Evolutionary conservation across 2,888 invertebrate species (phyloP).

Genomic region (Euzophera pinguis): DNA sequence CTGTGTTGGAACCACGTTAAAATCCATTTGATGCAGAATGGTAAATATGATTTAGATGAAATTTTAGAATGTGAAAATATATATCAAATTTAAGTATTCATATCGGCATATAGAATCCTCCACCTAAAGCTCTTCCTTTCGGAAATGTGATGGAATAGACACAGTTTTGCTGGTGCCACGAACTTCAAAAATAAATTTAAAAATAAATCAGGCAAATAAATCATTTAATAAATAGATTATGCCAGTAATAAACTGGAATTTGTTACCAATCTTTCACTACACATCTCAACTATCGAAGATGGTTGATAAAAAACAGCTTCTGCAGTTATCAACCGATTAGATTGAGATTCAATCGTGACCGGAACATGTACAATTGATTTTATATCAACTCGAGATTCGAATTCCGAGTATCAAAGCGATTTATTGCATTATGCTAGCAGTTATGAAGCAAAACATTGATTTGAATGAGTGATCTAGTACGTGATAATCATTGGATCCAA

Average conservation of each 20-base stretch:
- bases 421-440: not conserved
- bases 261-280: not conserved
- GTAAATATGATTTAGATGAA: not conserved
- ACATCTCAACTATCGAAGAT: not conserved
- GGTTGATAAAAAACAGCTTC: conserved; percentile 7
- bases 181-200: too few relatives aligned
- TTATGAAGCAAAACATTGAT: not conserved
- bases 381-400: not conserved
- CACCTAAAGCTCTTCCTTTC: too few relatives aligned
- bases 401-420: not conserved
- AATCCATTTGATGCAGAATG: not conserved
- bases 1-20: not conserved
- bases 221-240: not conserved
- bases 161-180: too few relatives aligned
- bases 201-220: too few relatives aligned
- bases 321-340: conserved; percentile 10
- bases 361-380: conserved; percentile 12
- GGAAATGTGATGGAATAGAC: too few relatives aligned
- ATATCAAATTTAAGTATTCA: too few relatives aligned
- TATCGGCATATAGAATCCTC: too few relatives aligned
- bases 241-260: not conserved
- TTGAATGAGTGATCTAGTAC: too few relatives aligned
- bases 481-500: too few relatives aligned
- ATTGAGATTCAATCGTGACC: conserved; percentile 11
- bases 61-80: not conserved